These are phyloP conservation scores for Seriola quinqueradiata DNA, from an alignment of 2,113 vertebrate species.

Conservation along the genomic window DNA sequence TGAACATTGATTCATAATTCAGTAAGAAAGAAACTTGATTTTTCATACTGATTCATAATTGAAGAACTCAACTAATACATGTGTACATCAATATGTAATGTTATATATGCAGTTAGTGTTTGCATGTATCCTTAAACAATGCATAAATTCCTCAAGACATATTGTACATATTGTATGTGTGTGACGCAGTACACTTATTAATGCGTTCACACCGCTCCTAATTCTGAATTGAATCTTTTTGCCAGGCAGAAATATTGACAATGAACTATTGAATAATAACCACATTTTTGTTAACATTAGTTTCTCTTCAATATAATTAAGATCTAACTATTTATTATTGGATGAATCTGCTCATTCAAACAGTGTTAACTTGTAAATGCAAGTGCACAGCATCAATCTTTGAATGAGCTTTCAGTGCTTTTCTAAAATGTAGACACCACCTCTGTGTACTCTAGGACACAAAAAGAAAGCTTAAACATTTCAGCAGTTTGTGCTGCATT, in stretches of 20 bases:
- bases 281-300: background rate
- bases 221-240: background rate
- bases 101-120: background rate
- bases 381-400: too few species aligned
- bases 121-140: background rate
- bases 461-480: too few species aligned
- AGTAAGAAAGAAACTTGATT: background rate
- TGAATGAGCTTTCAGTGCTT: too few species aligned
- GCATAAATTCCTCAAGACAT: too few species aligned
- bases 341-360: too few species aligned
- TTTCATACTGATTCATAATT: background rate
- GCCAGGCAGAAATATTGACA: background rate
- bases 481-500: too few species aligned
- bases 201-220: background rate
- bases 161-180: background rate
- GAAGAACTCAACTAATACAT: background rate
- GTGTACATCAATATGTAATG: background rate
- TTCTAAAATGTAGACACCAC: too few species aligned
- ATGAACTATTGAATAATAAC: background rate
- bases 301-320: background rate
- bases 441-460: too few species aligned
- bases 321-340: too few species aligned
- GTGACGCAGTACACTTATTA: background rate
- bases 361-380: too few species aligned
- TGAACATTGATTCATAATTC: background rate